These are phyloP conservation scores for Pogonomyrmex barbatus DNA, from an alignment of 1,140 invertebrate species.

Conservation along the genomic window DNA sequence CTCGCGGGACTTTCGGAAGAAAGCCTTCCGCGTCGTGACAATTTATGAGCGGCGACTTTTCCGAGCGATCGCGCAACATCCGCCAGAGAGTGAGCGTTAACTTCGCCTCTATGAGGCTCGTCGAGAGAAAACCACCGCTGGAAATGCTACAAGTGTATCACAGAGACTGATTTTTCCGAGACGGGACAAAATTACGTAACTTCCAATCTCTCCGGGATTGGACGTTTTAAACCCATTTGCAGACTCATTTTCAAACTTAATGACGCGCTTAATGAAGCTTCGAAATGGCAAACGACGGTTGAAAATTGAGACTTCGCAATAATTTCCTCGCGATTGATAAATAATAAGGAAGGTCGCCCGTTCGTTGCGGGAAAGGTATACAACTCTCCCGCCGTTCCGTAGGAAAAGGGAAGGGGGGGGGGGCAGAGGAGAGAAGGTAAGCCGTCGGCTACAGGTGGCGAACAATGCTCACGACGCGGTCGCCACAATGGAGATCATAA, in stretches of 20 bases:
- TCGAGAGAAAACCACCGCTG: not conserved
- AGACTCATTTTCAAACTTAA: not conserved
- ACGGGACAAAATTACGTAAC: not conserved
- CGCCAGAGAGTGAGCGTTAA: slow-evolving; percentile 14
- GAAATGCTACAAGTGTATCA: not conserved
- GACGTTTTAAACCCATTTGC: not conserved
- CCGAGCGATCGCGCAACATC: not conserved
- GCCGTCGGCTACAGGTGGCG: slow-evolving; percentile 68
- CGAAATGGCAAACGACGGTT: not conserved
- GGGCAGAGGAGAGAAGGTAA: not conserved
- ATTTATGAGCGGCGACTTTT: slow-evolving; percentile 58
- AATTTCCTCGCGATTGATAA: not conserved
- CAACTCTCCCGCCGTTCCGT: slow-evolving; percentile 25
- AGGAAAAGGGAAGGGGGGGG: slow-evolving; percentile 1
- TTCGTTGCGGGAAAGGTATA: not conserved
- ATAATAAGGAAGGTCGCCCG: not conserved
- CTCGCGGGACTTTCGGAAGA: slow-evolving; percentile 58
- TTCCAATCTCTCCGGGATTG: not conserved
- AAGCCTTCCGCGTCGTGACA: slow-evolving; percentile 60
- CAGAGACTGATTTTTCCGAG: not conserved
- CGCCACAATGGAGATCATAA: slow-evolving; percentile 82
- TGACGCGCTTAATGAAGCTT: not conserved
- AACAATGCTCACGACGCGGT: slow-evolving; percentile 81
- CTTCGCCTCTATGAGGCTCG: too few species aligned
- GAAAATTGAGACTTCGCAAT: not conserved